These are phyloP conservation scores for Thripadectes ignobilis DNA, from an alignment of 2,797 vertebrate genomes.

Conservation along the genomic window DNA sequence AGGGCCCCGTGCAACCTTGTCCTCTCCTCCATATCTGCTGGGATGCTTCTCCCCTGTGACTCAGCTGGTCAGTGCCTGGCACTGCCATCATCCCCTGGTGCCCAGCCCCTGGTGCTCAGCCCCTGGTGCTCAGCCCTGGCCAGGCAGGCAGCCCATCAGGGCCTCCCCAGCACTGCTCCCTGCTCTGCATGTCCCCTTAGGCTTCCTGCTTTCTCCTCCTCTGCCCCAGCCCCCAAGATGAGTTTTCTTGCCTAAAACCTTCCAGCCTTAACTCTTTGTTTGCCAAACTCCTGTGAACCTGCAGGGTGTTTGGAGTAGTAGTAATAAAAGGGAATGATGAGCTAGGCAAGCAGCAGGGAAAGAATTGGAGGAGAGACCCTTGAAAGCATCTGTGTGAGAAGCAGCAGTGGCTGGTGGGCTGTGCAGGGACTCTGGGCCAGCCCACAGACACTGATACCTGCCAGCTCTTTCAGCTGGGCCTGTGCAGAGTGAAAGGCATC, in stretches of 20 bases:
- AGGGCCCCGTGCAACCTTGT: fast-evolving
- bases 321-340: background rate
- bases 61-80: background rate
- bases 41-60: background rate
- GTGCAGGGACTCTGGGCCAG: background rate
- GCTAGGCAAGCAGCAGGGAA: background rate
- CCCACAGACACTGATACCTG: background rate
- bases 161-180: background rate
- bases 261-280: background rate
- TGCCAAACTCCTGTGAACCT: background rate
- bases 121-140: background rate
- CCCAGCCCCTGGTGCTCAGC: background rate
- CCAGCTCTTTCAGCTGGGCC: background rate
- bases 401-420: background rate
- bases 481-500: background rate
- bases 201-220: background rate
- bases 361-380: background rate
- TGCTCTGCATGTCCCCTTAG: background rate
- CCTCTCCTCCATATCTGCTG: fast-evolving
- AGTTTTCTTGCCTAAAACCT: background rate
- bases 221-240: background rate
- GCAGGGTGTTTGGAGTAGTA: background rate
- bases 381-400: background rate
- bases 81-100: background rate
- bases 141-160: background rate